Evolutionary conservation across 2,113 vertebrate genomes (phyloP), one percentile per base, ranked within the genome.

Genomic region (Maccullochella peelii): DNA sequence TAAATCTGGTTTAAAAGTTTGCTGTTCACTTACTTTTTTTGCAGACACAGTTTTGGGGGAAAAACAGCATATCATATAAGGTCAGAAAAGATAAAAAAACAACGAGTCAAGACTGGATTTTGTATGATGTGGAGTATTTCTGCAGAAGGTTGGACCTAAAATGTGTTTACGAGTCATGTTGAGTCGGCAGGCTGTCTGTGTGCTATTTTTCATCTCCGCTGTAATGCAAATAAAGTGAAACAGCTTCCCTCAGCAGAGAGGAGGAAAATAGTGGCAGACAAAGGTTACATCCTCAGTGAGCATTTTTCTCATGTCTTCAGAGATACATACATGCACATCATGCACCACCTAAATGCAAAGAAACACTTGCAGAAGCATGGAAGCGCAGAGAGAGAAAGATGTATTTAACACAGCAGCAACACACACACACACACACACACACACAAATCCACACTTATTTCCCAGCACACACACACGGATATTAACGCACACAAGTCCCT

Each of bases 191-290:
- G 3, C 47, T 75, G 85, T 68, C 61, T 73, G 5, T 2, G 49
- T 15, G 81, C 70, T 50, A 36, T 79, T 76, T 78, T 58, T 83
- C 75, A 82, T 86, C 78, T 58, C 47, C 6, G 23, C 83, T 71
- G 61, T 62, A 71, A 89, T 83, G 83, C 85, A 89, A 84, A 89
- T 80, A 68, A 72, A 82, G 68, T 8, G 57, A 87, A 87, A 87
- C 21, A 47, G 74, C 85, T 78, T 87, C 71, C 80, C 63, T 92
- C 85, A 90, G 83, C 89, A 84, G 54, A 75, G 71, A 40, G 50
- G 61, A 44, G 63, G 63, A 14, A 71, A 78, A 66, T 0, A 15
- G 54, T 23, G 73, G 65, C 61, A 36, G 59, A 47, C 65, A 73
- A 75, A 84, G 80, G 88, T 79, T 82, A 70, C 52, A 52, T 78